A percentile compares a stretch with the other conserved stretches of the same genome.
Conservation (phyloP, 2,113 vertebrate genomes). For the Pseudolaguvia tuberculata region DNA sequence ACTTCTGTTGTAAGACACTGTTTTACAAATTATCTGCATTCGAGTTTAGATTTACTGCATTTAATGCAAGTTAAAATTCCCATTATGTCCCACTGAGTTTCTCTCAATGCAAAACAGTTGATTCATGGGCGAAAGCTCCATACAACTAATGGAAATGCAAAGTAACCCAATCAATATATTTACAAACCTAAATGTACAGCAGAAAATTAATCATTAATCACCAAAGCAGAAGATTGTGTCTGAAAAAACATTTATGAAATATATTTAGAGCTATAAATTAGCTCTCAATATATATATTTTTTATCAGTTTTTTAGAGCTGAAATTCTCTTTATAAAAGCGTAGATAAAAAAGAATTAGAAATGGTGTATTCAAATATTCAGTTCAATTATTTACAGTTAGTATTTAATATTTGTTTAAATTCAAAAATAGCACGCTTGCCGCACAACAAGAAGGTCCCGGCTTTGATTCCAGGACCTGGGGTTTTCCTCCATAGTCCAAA, state of each 20-base stretch:
- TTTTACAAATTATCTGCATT: slow-evolving; percentile 3
- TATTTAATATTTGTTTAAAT: background rate
- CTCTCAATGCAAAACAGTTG: slow-evolving; percentile 5
- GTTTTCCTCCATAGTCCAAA: no score
- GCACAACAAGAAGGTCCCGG: no score
- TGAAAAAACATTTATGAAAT: no score
- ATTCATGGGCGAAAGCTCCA: slow-evolving; percentile 11
- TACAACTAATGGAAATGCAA: background rate
- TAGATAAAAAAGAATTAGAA: background rate
- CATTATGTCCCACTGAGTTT: background rate
- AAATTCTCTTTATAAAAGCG: background rate
- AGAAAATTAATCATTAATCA: no score
- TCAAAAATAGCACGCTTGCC: background rate
- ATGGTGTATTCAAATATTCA: background rate
- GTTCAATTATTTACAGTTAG: background rate
- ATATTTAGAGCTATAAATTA: no score
- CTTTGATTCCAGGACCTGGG: no score
- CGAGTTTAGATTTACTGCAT: background rate
- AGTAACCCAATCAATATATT: background rate
- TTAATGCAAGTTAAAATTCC: slow-evolving; percentile 1
- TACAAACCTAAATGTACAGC: no score
- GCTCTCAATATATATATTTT: no score
- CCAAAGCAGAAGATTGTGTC: no score
- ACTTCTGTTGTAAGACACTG: background rate
- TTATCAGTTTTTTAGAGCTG: background rate